Base-by-base conservation (phyloP, 1,140 invertebrate genomes). In the Onthophagus taurus region DNA sequence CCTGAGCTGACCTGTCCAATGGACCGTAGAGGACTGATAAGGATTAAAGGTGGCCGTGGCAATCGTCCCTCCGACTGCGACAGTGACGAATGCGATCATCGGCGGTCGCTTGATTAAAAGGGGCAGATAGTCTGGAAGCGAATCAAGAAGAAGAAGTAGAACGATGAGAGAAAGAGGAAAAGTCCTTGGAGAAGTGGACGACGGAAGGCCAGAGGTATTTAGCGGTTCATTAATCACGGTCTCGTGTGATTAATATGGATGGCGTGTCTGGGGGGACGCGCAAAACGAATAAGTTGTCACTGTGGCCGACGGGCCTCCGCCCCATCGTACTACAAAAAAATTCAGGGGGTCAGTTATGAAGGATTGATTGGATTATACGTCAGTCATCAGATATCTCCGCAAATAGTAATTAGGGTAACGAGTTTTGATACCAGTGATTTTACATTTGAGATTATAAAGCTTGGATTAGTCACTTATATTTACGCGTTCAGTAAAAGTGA, bases 31-130 rank as follows among this genome's bases (percentile, higher is more conserved):
- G 45, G 53, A 53, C 51, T 56, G 54, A 57, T 59, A 56, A 59
- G 54, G 57, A 59, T 59, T 59, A n/a, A 52, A 50, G 50, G 51
- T 39, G 39, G 34, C 14, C 45, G 36, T 34, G 24, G 47, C 51
- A 53, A 52, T 52, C 45, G 44, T 44, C 47, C 49, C 35, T 26
- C 46, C 47, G 57, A 59, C 35, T 26, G 48, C 47, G 57, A 59
- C 57, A 59, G 57, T 59, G 57, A 59, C 57, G 57, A 54, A 59
- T 59, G 54, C 51, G 54, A 57, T 57, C 52, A 57, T 57, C 51
- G 54, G 57, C 35, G 50, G 54, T 53, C 48, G 48, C 53, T 59
- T 59, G 57, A 59, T 59, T 59, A 59, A 56, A 54, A 37, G 35
- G 35, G 35, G 24, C 35, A 21, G 35, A 21, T 21, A 37, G 12